Evolutionary conservation across 2,113 vertebrate genomes (phyloP), one percentile per base, ranked within the genome.

Genomic region (Anas platyrhynchos): DNA sequence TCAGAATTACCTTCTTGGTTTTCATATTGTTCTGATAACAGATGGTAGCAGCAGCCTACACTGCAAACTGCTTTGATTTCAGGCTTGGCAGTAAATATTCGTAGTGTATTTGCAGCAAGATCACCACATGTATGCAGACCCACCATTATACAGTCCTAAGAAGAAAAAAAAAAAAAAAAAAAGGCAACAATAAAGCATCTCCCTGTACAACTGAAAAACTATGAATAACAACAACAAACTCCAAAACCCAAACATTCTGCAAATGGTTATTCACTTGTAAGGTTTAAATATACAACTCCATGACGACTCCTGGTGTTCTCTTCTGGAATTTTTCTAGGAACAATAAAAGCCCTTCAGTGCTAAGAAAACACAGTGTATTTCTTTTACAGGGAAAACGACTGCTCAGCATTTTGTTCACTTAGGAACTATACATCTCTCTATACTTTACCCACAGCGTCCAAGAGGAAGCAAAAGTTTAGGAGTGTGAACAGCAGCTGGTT

Each of bases 121-220:
- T 99, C 99, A 18, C 99, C 99, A 68, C 99, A 99, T 6, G 99
- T 99, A 97, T 99, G 99, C 27, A 99, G 97, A 65, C 99, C 99
- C 48, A 99, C 99, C 97, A 99, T 89, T 91, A 99, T 88, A 34
- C 99, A 99, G 76, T 99, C 98, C 99, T 99, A 94, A 79, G 61
- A 85, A 72, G 16, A 78, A 80, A 22, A 27, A 85, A 43, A 54
- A 27, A 85, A 43, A 54, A 89, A 52, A 89, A 16, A 44, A 46
- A 56, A 73, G 52, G 21, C 85, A 81, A 71, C n/a, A 87, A 46
- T 89, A 68, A 91, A 79, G 38, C 4, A 84, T 48, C 31, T 86
- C 55, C 9, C 48, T 82, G 66, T 91, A 56, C 48, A 61, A 75
- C 61, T 67, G 63, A 87, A 92, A 88, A 48, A 46, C 8, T 38